Evolutionary conservation across 2,888 invertebrate species (phyloP).

Genomic region (Pantelozetes paolii): DNA sequence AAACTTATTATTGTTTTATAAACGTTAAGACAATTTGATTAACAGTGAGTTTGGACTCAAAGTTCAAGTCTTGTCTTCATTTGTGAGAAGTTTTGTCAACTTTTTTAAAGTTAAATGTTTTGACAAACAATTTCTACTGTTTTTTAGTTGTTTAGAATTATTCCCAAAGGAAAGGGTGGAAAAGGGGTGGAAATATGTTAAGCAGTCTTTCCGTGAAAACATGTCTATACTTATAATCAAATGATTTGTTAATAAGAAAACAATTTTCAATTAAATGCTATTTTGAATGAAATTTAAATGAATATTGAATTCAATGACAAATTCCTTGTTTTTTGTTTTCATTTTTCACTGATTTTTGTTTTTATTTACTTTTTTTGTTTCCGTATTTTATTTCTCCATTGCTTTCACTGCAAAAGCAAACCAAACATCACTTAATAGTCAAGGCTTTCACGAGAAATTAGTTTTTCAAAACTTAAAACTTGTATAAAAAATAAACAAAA

Average conservation of each 20-base stretch:
- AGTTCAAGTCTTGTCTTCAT: too few relatives aligned
- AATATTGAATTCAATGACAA: slow-evolving; percentile 16
- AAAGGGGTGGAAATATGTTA: too few relatives aligned
- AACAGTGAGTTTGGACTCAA: too few relatives aligned
- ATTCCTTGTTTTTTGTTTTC: slow-evolving; percentile 5
- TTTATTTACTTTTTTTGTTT: neutral
- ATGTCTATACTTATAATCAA: too few relatives aligned
- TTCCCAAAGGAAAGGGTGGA: neutral
- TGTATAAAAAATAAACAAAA: neutral
- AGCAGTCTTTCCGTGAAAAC: too few relatives aligned
- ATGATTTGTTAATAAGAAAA: neutral
- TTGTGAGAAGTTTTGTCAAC: too few relatives aligned
- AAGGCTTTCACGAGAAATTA: slow-evolving; percentile 20
- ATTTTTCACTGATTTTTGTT: slow-evolving; percentile 1
- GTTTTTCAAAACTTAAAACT: neutral
- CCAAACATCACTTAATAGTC: slow-evolving; percentile 18
- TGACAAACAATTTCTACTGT: too few relatives aligned
- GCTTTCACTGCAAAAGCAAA: neutral
- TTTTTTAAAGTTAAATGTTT: too few relatives aligned
- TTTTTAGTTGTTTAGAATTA: too few relatives aligned
- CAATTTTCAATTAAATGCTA: neutral
- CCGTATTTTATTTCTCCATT: neutral
- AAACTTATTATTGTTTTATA: too few relatives aligned
- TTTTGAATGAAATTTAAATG: too few relatives aligned
- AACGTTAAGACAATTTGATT: too few relatives aligned